Percentiles rank a stretch among this genome's conserved stretches.
phyloP scores from a whole-genome alignment of 2,888 invertebrate species.

The Apantesis nais region DNA sequence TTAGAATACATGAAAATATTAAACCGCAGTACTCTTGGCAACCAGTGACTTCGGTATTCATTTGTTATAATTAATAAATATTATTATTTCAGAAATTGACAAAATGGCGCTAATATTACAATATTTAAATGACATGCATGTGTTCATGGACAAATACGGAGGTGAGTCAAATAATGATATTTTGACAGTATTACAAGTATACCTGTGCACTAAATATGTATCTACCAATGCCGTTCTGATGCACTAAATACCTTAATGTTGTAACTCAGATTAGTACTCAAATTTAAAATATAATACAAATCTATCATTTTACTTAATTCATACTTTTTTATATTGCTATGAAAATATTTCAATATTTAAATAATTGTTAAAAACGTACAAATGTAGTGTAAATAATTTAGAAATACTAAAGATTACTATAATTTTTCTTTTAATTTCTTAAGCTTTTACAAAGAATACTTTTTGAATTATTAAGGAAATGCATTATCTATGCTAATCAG shows the following conservation, averaged over 20 bases:
- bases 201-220: conserved; percentile 13
- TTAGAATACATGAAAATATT: conserved; percentile 19
- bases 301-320: neutral
- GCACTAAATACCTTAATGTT: neutral
- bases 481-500: neutral
- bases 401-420: neutral
- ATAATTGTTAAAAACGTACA: neutral
- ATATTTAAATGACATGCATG: conserved; percentile 91
- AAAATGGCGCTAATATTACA: conserved; percentile 93
- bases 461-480: neutral
- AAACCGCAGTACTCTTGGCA: conserved; percentile 37
- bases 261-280: neutral
- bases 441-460: neutral
- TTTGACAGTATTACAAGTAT: conserved; percentile 12
- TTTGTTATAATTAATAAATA: conserved; percentile 46
- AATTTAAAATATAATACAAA: neutral
- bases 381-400: neutral
- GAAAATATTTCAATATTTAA: neutral
- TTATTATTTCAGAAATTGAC: conserved; percentile 78
- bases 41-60: conserved; percentile 38
- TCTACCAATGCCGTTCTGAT: neutral
- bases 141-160: conserved; percentile 93
- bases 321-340: neutral
- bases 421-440: neutral
- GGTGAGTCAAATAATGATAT: conserved; percentile 84